Evolutionary conservation across 2,888 invertebrate species (phyloP), one percentile per base, ranked within the genome.

Genomic region (Brachypalpus laphriformis): DNA sequence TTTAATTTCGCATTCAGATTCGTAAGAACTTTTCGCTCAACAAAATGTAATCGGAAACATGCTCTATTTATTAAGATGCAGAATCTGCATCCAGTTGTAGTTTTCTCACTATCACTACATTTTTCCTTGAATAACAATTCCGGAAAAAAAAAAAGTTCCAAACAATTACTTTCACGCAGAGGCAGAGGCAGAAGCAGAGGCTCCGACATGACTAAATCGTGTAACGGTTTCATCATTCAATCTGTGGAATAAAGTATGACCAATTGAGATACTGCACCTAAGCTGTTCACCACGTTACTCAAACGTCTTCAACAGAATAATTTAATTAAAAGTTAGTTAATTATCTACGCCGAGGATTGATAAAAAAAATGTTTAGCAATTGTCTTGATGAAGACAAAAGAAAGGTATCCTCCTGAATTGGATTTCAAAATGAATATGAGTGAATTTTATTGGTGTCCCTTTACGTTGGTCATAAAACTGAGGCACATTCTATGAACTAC

Each of bases 361-460:
- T 57, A 57, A 57, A 71, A 47, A 57, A 57, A 47, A 9, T 34
- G 16, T 1, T 45, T 42, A 47, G 47, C 31, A 71, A 45, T 57
- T 56, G 57, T 22, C 66, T 22, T 37, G 40, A 51, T 14, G 22
- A 25, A 40, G 16, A 22, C 37, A 37, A 16, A 37, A 49, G 45
- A 18, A 47, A 0, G 11, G 18, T 18, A n/a, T 65, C 40, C 5
- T 28, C n/a, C 3, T 22, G 42, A 28, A 45, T 28, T 70, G 18
- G 9, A 45, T 9, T 45, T 47, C 14, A 57, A 70, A 70, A 18
- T 28, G 57, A 66, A 57, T 76, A 66, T 76, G 49, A 66, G 57
- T 37, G 34, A 66, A 49, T 66, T 66, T 76, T 65, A 76, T 76
- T 76, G 66, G 20, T 77, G 76, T 68, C 68, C 20, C 56, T 77